Conservation (phyloP, 2,113 vertebrate genomes). For the Bufo bufo region DNA sequence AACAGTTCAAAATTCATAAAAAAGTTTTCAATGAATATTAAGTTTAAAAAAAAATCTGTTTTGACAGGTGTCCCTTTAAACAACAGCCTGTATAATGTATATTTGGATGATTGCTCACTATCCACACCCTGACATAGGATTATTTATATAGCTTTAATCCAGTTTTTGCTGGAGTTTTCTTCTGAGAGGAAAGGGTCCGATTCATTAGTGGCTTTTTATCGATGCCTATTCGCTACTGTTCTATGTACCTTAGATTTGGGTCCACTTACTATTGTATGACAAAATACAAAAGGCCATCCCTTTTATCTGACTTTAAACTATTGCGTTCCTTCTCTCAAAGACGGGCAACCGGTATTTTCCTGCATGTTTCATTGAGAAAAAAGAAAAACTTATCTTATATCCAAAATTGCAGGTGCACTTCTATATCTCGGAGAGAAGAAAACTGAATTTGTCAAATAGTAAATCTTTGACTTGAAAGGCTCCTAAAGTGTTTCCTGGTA, state of each 20-base stretch:
- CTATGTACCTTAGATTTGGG: neutral
- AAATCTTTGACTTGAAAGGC: slow-evolving; percentile 53
- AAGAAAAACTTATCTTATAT: neutral
- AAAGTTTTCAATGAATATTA: too few species aligned
- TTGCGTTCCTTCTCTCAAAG: neutral
- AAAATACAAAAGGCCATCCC: neutral
- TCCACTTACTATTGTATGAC: neutral
- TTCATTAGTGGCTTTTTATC: neutral
- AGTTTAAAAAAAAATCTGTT: too few species aligned
- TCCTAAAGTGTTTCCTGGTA: slow-evolving; percentile 56
- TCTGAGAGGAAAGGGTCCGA: too few species aligned
- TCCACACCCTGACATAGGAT: too few species aligned
- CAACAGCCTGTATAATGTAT: neutral
- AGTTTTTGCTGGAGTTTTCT: too few species aligned
- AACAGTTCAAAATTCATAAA: too few species aligned
- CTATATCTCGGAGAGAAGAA: slow-evolving; percentile 51
- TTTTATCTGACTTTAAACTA: slow-evolving; percentile 2
- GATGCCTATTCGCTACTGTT: neutral
- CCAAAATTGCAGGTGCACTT: slow-evolving; percentile 25
- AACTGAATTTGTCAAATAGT: slow-evolving; percentile 54
- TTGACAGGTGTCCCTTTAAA: too few species aligned
- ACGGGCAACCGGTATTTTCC: slow-evolving; percentile 15
- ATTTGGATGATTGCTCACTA: too few species aligned
- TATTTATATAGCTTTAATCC: too few species aligned
- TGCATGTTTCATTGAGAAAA: slow-evolving; percentile 41